These are phyloP conservation scores for Turnix velox DNA, from an alignment of 2,113 vertebrate species.

Conservation along the genomic window DNA sequence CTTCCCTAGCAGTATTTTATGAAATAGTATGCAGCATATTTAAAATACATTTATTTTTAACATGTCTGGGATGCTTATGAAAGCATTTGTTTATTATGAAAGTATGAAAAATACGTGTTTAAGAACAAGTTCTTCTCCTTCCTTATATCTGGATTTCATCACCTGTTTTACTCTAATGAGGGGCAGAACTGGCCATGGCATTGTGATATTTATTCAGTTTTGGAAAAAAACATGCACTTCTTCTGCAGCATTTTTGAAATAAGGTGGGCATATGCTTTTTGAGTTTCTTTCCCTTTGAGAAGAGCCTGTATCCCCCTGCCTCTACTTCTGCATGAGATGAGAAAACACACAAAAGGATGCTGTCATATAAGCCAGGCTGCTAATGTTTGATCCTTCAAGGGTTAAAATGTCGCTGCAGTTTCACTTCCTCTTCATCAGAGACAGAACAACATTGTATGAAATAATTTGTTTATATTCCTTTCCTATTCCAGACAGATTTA, in stretches of 20 bases:
- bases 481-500: slow-evolving; percentile 2
- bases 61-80: not conserved
- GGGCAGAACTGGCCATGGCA: not conserved
- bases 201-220: not conserved
- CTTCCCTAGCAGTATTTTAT: not conserved
- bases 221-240: not conserved
- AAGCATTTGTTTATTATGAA: too few relatives aligned
- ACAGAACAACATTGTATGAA: not conserved
- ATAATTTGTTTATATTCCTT: slow-evolving; percentile 28
- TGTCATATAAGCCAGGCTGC: not conserved
- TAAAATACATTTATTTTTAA: not conserved
- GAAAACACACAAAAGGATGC: not conserved
- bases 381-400: not conserved
- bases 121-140: not conserved
- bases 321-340: not conserved
- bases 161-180: not conserved
- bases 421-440: not conserved
- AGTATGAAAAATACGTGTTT: not conserved
- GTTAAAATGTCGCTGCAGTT: slow-evolving; percentile 11
- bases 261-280: not conserved
- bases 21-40: not conserved
- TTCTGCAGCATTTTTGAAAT: not conserved
- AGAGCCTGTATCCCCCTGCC: not conserved
- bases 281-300: not conserved
- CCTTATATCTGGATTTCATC: not conserved